Evolutionary conservation across 30 jellyfish, hydroid and myxozoan genomes (phyloP), one percentile per base, ranked within the genome.

Genomic region (Chironex yamaguchii): DNA sequence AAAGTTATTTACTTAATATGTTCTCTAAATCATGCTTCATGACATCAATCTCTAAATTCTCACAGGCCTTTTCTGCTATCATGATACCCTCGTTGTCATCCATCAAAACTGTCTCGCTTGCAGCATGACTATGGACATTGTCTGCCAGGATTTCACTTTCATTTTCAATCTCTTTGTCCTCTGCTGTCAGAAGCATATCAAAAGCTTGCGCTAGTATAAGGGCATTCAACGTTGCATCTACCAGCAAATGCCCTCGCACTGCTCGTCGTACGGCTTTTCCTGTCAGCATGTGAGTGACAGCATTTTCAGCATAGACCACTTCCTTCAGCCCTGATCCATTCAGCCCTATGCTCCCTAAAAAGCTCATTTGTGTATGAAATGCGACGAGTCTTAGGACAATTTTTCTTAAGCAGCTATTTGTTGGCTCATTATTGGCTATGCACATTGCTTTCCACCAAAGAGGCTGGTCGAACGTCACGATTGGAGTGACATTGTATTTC

Each of bases 401-500:
- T 25, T 34, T 22, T 6, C 36, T 34, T 3, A 78, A 17, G 1
- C 17, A 29, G 63, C 84, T 79, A 2, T 52, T 49, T 24, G 9
- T 34, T 2, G 86, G 62, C 76, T 64, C 74, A 1, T 14, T 36
- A 0, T 20, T 1, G 1, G 3, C 21, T 6, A 81, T 65, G 49
- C 9, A 50, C 20, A 24, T 14, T 1, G 85, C 85, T 36, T 81
- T 81, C 85, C 72, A 22, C 86, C 86, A 66, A 35, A 81, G 77
- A 1, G 91, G 91, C 72, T 81, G 91, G 67, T 81, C 91, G 67
- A 81, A 65, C 13, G 91, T 81, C 23, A 81, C 29, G 30, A 81
- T 36, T 27, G 90, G 90, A 17, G 74, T 30, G 17, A 17, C 29
- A 3, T 72, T 21, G 1, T 53, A 32, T 3, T 30, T 17, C 42